Percentiles rank a stretch among this genome's conserved stretches.
Conservation (phyloP, 2,888 invertebrate species). For the Neoitamus cyanurus region DNA sequence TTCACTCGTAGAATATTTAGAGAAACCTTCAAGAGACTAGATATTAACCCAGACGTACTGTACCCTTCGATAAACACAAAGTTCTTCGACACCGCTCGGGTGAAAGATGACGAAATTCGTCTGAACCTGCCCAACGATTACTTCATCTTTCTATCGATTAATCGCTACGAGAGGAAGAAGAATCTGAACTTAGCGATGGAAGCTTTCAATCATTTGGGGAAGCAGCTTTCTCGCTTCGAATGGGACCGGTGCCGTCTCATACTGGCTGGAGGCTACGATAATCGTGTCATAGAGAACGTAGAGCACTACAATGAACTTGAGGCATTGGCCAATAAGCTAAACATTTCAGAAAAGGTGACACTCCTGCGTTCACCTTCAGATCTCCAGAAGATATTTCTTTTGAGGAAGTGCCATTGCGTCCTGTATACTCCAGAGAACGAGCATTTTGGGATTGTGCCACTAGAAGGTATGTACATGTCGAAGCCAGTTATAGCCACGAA, state of each 20-base stretch:
- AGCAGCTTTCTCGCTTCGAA: slow-evolving; percentile 68
- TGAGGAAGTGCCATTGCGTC: slow-evolving; percentile 81
- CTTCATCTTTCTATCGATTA: slow-evolving; percentile 90
- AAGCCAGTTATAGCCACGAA: slow-evolving; percentile 96
- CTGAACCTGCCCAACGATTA: slow-evolving; percentile 68
- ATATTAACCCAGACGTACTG: slow-evolving; percentile 81
- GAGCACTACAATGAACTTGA: slow-evolving; percentile 84
- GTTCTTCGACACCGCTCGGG: slow-evolving; percentile 72
- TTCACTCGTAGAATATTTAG: slow-evolving; percentile 93
- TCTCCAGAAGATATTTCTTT: slow-evolving; percentile 81
- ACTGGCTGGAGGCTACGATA: slow-evolving; percentile 97
- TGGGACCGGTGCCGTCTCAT: slow-evolving; percentile 83
- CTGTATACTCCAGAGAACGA: slow-evolving; percentile 97
- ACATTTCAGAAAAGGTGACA: slow-evolving; percentile 78
- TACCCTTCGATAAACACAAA: slow-evolving; percentile 94
- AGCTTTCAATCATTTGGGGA: slow-evolving; percentile 77
- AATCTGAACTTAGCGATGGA: slow-evolving; percentile 87
- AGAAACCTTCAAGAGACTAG: slow-evolving; percentile 83
- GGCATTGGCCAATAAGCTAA: slow-evolving; percentile 72
- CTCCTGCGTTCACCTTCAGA: slow-evolving; percentile 92
- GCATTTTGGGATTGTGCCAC: slow-evolving; percentile 98
- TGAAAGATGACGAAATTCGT: slow-evolving; percentile 59
- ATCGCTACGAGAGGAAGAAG: slow-evolving; percentile 97
- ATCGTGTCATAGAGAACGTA: slow-evolving; percentile 86
- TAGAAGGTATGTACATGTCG: slow-evolving; percentile 96